Evolutionary conservation across 2,113 vertebrate species (phyloP), one percentile per base, ranked within the genome.

Genomic region (Odontesthes bonariensis): DNA sequence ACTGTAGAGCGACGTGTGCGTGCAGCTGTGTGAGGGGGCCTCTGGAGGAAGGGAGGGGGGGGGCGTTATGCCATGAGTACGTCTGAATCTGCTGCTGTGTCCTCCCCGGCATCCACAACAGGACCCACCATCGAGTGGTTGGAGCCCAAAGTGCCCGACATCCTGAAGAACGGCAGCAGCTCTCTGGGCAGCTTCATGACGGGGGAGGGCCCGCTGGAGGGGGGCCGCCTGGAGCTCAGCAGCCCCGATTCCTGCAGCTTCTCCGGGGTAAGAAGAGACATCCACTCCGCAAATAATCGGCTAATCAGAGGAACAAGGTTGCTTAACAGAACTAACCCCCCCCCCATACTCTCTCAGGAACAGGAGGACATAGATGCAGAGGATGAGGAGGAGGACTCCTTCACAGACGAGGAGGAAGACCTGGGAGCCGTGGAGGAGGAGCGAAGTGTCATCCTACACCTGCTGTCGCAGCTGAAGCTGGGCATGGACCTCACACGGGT

Each of bases 401-500:
- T 92, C 88, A 92, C 95, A 0, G 89, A 95, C 78, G 94, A 95
- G 77, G 98, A 99, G 86, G 97, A 97, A 71, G 97, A 99, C 57
- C 92, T 99, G 75, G 96, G 96, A 17, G 97, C 95, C 0, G 96
- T 99, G 81, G 98, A 99, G 86, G 98, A 99, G 70, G 97, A 99
- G 56, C 97, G 97, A 64, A 99, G 98, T 10, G 94, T 99, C 82
- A 99, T 99, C 89, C 93, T 99, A 63, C 98, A 99, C 91, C 96
- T 99, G 75, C 92, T 99, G 82, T 99, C 98, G 35, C 98, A 99
- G 92, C 96, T 99, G 73, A 99, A 99, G 87, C 95, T 99, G 61
- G 98, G 98, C 93, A 99, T 99, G 98, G 98, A 99, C 88, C 95
- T 99, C 88, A 99, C 98, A 0, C 94, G 97, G 93, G 98, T 99